These are phyloP conservation scores for Cerastis rubricosa DNA, from an alignment of 2,888 invertebrate genomes.

Conservation along the genomic window DNA sequence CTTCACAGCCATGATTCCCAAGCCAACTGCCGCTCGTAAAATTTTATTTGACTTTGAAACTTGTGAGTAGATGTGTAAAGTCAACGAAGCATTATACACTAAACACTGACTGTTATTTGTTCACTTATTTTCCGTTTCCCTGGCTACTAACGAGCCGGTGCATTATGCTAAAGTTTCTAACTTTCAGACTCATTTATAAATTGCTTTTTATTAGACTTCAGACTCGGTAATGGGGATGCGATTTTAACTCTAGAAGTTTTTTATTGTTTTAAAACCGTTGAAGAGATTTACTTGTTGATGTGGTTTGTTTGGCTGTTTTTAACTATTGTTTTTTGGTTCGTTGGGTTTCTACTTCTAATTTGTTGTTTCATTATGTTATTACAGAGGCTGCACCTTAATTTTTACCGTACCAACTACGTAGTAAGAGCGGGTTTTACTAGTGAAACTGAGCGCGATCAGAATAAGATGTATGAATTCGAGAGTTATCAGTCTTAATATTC, in stretches of 20 bases:
- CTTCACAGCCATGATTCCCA: slow-evolving; percentile 51
- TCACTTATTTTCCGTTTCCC: slow-evolving; percentile 72
- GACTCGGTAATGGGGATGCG: slow-evolving; percentile 5
- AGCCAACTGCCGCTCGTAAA: slow-evolving; percentile 68
- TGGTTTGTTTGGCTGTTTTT: neutral
- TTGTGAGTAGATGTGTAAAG: slow-evolving; percentile 75
- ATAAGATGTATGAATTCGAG: neutral
- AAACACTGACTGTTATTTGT: slow-evolving; percentile 68
- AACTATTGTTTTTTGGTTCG: neutral
- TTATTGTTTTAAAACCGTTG: slow-evolving; percentile 19
- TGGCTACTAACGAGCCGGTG: slow-evolving; percentile 44
- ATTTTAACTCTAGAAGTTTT: neutral
- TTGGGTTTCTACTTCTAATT: neutral
- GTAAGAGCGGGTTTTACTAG: neutral
- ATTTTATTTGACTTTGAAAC: slow-evolving; percentile 79
- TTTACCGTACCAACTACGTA: neutral
- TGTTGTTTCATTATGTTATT: neutral
- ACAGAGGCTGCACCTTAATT: neutral
- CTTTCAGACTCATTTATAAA: slow-evolving; percentile 40
- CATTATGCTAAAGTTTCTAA: slow-evolving; percentile 45
- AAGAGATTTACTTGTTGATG: slow-evolving; percentile 2
- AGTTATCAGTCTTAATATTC: neutral
- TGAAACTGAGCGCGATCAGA: neutral
- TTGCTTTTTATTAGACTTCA: slow-evolving; percentile 19
- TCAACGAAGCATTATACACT: slow-evolving; percentile 64